These are phyloP conservation scores for Diabrotica undecimpunctata DNA, from an alignment of 1,140 invertebrate genomes.

Conservation along the genomic window DNA sequence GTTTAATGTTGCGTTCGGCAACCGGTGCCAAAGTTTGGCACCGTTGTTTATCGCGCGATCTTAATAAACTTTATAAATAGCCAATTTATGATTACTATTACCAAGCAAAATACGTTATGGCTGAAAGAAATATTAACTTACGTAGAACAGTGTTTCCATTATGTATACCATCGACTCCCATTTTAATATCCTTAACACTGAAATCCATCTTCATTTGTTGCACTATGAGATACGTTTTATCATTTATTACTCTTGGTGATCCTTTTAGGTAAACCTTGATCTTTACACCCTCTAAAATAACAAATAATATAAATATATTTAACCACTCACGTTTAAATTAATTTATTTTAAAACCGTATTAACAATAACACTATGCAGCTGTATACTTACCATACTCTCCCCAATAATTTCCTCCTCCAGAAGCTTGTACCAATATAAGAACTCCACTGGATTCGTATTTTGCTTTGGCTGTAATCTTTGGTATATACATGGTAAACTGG, in stretches of 20 bases:
- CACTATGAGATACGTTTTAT: slow-evolving; percentile 61
- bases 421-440: slow-evolving; percentile 72
- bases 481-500: slow-evolving; percentile 72
- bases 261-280: slow-evolving; percentile 78
- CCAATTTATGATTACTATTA: too few species aligned
- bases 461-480: slow-evolving; percentile 69
- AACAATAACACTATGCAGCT: too few species aligned
- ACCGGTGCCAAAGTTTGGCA: too few species aligned
- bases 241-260: slow-evolving; percentile 54
- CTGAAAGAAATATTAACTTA: slow-evolving; percentile 50
- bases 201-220: slow-evolving; percentile 79
- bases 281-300: slow-evolving; percentile 67
- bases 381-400: slow-evolving; percentile 70
- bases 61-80: too few species aligned
- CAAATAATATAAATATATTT: not conserved
- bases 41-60: too few species aligned
- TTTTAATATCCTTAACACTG: slow-evolving; percentile 71
- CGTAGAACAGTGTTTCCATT: slow-evolving; percentile 74
- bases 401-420: slow-evolving; percentile 80
- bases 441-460: slow-evolving; percentile 74
- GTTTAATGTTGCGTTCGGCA: too few species aligned
- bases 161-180: slow-evolving; percentile 78
- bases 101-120: too few species aligned
- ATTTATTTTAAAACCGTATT: not conserved
- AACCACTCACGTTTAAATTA: not conserved